Base-by-base conservation (phyloP, 2,113 vertebrate genomes). In the Nipponia nippon region DNA sequence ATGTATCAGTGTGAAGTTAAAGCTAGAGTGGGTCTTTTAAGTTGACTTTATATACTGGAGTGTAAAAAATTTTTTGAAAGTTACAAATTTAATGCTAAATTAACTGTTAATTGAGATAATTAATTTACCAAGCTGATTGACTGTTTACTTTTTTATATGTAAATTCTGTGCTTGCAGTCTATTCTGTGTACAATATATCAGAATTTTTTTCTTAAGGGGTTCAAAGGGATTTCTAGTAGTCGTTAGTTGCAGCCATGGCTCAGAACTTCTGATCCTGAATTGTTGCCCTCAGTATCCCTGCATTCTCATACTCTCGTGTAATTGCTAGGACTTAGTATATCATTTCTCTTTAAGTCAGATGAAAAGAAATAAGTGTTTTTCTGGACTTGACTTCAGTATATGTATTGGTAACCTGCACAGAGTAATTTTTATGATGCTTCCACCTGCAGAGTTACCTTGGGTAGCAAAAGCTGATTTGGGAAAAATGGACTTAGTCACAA, bases 1-100 rank as follows among this genome's bases (percentile, higher is more conserved):
- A 4, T 0, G 0, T 38, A n/a, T 9, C 23, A 6, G 6, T 40
- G 30, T 72, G 55, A 62, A 72, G 13, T 65, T 56, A 40, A n/a
- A 36, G 14, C 34, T 50, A 34, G 15, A 20, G 23, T 63, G 13
- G 6, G 1, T 56, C 30, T 91, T 82, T 73, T 27, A 75, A 23
- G 3, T 77, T 89, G 32, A 9, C 58, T 66, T 77, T 16, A 3
- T 61, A 4, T 66, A 12, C 4, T 44, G 29, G 15, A 67, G 13
- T 32, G 16, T 42, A 73, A 27, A 53, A 85, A 34, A 17, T 86
- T 87, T 86, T 87, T 16, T 50, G 23, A 62, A 93, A 75, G 34
- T 49, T 72, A 49, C 8, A 16, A 21, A 16, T 87, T 67, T 78
- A 71, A 30, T 87, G 44, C 6, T 36, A 47, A 75, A 52, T 65